These are phyloP conservation scores for Thymelicus acteon DNA, from an alignment of 2,888 invertebrate species.

Conservation along the genomic window DNA sequence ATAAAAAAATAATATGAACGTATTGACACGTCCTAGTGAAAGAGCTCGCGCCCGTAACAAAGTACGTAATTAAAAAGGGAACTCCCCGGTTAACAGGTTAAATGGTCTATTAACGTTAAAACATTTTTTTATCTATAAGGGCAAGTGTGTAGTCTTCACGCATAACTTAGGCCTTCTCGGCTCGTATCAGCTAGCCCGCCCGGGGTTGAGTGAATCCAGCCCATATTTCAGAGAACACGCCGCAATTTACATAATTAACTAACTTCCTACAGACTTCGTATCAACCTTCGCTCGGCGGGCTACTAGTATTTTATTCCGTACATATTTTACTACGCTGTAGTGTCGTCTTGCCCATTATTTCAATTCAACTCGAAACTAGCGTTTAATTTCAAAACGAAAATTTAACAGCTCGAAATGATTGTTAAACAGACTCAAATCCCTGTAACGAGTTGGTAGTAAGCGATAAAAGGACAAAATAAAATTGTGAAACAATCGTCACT, in stretches of 20 bases:
- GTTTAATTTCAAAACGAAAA: conserved; percentile 23
- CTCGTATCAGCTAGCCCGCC: conserved; percentile 41
- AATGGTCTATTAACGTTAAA: not conserved
- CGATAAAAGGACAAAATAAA: conserved; percentile 24
- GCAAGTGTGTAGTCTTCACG: conserved; percentile 32
- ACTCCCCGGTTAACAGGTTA: too few species aligned
- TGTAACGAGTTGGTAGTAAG: conserved; percentile 20
- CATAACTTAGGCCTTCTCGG: conserved; percentile 50
- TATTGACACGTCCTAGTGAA: too few species aligned
- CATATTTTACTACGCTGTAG: conserved; percentile 42
- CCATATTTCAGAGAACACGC: conserved; percentile 70
- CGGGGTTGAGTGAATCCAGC: conserved; percentile 65
- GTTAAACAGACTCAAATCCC: conserved; percentile 18
- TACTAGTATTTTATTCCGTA: conserved; percentile 45
- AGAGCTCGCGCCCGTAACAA: too few species aligned
- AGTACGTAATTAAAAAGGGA: too few species aligned
- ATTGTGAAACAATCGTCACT: conserved; percentile 28
- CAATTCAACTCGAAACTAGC: conserved; percentile 22
- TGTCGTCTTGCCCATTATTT: conserved; percentile 27
- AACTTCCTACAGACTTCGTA: conserved; percentile 57
- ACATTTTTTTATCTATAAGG: not conserved
- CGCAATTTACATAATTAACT: conserved; percentile 80
- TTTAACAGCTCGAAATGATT: conserved; percentile 14
- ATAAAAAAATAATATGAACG: too few species aligned
- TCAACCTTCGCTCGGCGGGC: conserved; percentile 45